Percentiles rank a stretch among this genome's conserved stretches.
phyloP scores from a whole-genome alignment of 2,113 vertebrate genomes.

The Cottus gobio region DNA sequence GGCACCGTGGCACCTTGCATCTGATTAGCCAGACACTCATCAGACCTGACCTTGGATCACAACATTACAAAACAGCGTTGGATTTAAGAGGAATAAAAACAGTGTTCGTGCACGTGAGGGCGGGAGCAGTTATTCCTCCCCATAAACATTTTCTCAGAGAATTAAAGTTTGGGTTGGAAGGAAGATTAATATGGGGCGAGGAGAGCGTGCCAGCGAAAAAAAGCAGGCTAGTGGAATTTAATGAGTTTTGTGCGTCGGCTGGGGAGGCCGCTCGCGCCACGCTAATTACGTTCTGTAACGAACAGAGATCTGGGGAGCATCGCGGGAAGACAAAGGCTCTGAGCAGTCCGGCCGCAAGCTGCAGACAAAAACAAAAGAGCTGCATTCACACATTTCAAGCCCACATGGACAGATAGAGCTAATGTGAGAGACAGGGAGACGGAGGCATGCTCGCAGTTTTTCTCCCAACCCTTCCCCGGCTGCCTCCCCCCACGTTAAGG shows the following conservation, averaged over 20 bases:
- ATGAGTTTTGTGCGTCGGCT: conserved; percentile 78
- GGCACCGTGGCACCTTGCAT: conserved; percentile 65
- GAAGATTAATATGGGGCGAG: conserved; percentile 75
- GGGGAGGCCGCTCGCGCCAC: conserved; percentile 70
- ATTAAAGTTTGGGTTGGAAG: conserved; percentile 74
- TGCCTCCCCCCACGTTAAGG: conserved; percentile 54
- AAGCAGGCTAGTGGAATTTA: conserved; percentile 76
- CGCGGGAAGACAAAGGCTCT: conserved; percentile 70
- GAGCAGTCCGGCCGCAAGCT: conserved; percentile 58
- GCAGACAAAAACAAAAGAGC: conserved; percentile 65
- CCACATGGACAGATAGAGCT: conserved; percentile 31
- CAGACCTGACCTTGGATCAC: conserved; percentile 72
- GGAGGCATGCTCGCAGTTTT: conserved; percentile 30
- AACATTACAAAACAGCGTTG: conserved; percentile 40
- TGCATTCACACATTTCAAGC: conserved; percentile 65
- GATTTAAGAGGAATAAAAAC: conserved; percentile 14
- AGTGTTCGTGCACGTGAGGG: conserved; percentile 60
- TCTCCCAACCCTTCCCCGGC: conserved; percentile 23
- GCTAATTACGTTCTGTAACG: conserved; percentile 78
- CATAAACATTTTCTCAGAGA: conserved; percentile 78
- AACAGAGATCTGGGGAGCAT: conserved; percentile 74
- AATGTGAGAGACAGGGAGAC: conserved; percentile 39
- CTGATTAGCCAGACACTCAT: conserved; percentile 70
- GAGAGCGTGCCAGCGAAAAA: conserved; percentile 61
- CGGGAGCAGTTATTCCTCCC: conserved; percentile 57